phyloP scores from a whole-genome alignment of 2,113 vertebrate genomes.

The Dasypus novemcinctus region DNA sequence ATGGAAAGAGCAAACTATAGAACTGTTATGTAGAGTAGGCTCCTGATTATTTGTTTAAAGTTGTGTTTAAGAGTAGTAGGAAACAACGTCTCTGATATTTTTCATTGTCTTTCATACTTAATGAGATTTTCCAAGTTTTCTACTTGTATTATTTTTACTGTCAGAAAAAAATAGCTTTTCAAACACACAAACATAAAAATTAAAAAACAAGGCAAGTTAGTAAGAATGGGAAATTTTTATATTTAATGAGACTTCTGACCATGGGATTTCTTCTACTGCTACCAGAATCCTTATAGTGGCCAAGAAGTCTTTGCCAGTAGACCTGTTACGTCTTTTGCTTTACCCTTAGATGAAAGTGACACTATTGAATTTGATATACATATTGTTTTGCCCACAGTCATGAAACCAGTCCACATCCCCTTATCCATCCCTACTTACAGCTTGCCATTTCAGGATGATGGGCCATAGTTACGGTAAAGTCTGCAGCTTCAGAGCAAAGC shows the following conservation, averaged over 20 bases:
- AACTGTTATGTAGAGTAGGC: neutral
- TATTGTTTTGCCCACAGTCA: neutral
- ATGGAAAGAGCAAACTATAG: neutral
- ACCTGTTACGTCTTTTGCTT: neutral
- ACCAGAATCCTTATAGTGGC: neutral
- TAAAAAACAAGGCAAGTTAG: constrained; percentile 8
- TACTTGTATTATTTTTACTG: neutral
- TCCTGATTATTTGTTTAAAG: constrained; percentile 25
- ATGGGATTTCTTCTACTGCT: neutral
- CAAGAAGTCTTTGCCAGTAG: neutral
- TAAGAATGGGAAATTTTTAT: neutral
- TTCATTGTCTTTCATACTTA: constrained; percentile 10
- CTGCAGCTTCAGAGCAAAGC: neutral
- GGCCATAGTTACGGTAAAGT: neutral
- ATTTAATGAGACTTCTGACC: neutral
- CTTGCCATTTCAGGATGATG: neutral
- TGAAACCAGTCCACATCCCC: neutral
- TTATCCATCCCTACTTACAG: neutral
- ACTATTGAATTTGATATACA: neutral
- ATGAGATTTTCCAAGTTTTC: neutral
- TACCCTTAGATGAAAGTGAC: neutral
- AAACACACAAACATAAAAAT: constrained; percentile 3
- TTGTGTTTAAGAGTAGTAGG: constrained; percentile 15
- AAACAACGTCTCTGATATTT: neutral
- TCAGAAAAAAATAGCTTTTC: neutral